phyloP scores from a whole-genome alignment of 2,888 invertebrate species.

The Anticlea derivata region DNA sequence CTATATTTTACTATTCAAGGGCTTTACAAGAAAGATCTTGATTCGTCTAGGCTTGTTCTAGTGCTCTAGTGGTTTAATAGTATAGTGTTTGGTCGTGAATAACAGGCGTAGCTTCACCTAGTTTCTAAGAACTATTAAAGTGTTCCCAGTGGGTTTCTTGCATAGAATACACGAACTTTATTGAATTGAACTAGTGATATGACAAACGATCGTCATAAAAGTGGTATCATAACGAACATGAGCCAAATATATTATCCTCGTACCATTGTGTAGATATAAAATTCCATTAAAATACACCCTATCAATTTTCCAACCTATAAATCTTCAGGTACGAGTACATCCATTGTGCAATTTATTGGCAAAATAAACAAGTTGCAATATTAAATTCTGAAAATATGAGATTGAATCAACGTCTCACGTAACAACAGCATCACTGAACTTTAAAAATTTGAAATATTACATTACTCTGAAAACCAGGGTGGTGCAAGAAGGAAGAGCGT shows the following conservation, averaged over 20 bases:
- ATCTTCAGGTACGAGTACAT: constrained; percentile 35
- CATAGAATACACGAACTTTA: no score
- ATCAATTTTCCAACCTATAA: constrained; percentile 26
- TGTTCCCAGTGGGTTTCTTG: no score
- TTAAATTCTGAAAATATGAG: constrained; percentile 60
- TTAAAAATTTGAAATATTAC: constrained; percentile 73
- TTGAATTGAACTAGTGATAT: no score
- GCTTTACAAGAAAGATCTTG: no score
- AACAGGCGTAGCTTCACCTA: no score
- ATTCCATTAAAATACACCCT: constrained; percentile 4
- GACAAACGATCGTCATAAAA: no score
- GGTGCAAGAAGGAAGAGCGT: constrained; percentile 36
- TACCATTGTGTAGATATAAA: neutral
- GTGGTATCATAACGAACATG: neutral
- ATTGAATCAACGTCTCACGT: constrained; percentile 66
- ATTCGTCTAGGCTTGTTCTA: no score
- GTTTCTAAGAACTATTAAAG: no score
- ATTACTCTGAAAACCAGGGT: constrained; percentile 42
- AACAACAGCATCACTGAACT: constrained; percentile 48
- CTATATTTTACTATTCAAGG: no score
- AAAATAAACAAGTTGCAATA: constrained; percentile 48
- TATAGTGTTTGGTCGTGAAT: no score
- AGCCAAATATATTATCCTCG: neutral
- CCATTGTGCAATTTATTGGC: constrained; percentile 42
- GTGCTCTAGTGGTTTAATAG: no score